phyloP scores from a whole-genome alignment of 1,140 invertebrate genomes.

The Papilio polytes region DNA sequence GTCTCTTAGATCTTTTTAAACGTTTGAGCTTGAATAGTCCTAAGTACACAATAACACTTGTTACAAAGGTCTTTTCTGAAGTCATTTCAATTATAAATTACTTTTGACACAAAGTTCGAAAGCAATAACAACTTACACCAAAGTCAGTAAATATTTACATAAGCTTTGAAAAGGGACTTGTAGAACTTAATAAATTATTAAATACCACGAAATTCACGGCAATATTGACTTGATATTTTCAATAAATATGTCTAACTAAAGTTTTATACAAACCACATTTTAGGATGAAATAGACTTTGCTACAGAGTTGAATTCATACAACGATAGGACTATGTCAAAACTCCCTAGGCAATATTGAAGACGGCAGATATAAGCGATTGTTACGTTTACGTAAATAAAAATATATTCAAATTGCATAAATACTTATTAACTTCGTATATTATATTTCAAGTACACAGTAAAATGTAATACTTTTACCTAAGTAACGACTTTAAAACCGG shows the following conservation, averaged over 20 bases:
- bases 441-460: no score
- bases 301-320: background rate
- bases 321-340: background rate
- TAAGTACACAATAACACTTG: slow-evolving; percentile 7
- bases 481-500: background rate
- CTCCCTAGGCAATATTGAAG: background rate
- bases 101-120: slow-evolving; percentile 14
- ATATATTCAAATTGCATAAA: background rate
- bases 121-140: slow-evolving; percentile 22
- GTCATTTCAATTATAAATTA: slow-evolving; percentile 28
- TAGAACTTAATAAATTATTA: slow-evolving; percentile 23
- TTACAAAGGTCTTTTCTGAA: slow-evolving; percentile 15
- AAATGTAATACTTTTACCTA: background rate
- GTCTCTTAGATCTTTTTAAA: background rate
- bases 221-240: slow-evolving; percentile 14
- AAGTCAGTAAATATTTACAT: slow-evolving; percentile 25
- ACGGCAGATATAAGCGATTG: background rate
- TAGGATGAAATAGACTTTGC: background rate
- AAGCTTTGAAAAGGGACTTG: slow-evolving; percentile 25
- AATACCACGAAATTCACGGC: background rate
- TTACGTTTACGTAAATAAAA: background rate
- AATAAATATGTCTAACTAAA: slow-evolving; percentile 4
- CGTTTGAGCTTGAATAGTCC: background rate
- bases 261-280: background rate
- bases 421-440: background rate